Evolutionary conservation across 2,888 invertebrate species (phyloP).

Genomic region (Drosophila diplacantha): DNA sequence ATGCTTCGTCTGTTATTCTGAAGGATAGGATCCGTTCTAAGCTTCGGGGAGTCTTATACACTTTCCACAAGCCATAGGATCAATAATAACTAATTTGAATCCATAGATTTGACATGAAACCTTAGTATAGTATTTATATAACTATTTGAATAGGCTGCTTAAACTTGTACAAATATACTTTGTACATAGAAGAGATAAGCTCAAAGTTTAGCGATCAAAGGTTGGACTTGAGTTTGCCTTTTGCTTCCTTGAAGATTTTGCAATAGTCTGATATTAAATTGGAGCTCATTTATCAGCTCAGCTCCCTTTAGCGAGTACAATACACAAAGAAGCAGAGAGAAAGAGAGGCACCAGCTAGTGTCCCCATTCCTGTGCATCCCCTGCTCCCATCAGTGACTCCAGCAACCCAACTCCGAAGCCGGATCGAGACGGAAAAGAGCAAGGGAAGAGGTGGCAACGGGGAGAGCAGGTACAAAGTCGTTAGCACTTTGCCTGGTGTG

Average conservation of each 20-base stretch:
- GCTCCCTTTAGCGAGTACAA: not conserved
- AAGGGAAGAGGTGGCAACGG: not conserved
- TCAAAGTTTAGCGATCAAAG: not conserved
- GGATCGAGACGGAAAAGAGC: constrained; percentile 8
- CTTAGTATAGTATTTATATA: too few species aligned
- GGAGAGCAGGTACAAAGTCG: constrained; percentile 65
- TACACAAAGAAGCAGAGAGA: not conserved
- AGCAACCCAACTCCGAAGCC: constrained; percentile 7
- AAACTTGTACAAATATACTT: not conserved
- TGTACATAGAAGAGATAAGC: not conserved
- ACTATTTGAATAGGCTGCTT: too few species aligned
- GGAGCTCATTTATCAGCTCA: not conserved
- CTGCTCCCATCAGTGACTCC: constrained; percentile 2
- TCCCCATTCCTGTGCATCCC: constrained; percentile 27
- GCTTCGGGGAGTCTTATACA: not conserved
- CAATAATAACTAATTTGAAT: not conserved
- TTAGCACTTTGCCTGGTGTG: constrained; percentile 69
- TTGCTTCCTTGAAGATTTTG: too few species aligned
- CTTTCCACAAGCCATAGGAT: not conserved
- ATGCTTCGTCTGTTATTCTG: not conserved
- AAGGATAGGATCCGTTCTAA: not conserved
- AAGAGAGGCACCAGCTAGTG: constrained; percentile 10
- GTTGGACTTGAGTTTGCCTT: not conserved
- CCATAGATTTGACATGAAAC: not conserved
- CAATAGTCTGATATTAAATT: too few species aligned